Conservation (phyloP, 2,888 invertebrate genomes). For the Sinelater perroti region DNA sequence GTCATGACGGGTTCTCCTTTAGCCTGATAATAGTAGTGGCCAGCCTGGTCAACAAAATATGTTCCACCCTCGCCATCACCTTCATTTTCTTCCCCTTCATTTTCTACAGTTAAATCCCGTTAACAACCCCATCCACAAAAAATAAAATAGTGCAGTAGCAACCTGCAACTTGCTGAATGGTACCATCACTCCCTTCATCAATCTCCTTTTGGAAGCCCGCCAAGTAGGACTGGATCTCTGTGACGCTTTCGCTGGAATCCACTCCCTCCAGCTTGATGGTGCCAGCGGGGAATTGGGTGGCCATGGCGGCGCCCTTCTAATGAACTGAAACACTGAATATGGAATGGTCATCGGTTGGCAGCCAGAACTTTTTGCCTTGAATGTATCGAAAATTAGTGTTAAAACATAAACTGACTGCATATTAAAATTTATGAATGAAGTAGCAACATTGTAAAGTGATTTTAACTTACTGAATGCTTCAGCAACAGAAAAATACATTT, state of each 20-base stretch:
- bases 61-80: slow-evolving; percentile 71
- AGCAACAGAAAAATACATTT: no score
- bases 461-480: no score
- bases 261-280: slow-evolving; percentile 61
- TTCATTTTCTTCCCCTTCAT: slow-evolving; percentile 53
- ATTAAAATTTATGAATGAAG: no score
- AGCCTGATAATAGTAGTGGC: slow-evolving; percentile 84
- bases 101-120: slow-evolving; percentile 36
- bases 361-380: no score
- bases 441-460: no score
- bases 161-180: slow-evolving; percentile 61
- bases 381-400: no score
- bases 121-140: not conserved
- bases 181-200: slow-evolving; percentile 66
- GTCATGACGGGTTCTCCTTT: slow-evolving; percentile 73
- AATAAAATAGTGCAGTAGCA: slow-evolving; percentile 34
- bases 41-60: slow-evolving; percentile 83
- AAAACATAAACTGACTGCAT: no score
- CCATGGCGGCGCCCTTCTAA: slow-evolving; percentile 47
- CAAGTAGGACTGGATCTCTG: slow-evolving; percentile 81
- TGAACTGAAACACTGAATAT: no score
- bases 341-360: no score
- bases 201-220: slow-evolving; percentile 86
- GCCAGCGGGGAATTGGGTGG: slow-evolving; percentile 54
- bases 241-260: slow-evolving; percentile 64